phyloP scores from a whole-genome alignment of 1,140 invertebrate species.

The Diorhabda sublineata region DNA sequence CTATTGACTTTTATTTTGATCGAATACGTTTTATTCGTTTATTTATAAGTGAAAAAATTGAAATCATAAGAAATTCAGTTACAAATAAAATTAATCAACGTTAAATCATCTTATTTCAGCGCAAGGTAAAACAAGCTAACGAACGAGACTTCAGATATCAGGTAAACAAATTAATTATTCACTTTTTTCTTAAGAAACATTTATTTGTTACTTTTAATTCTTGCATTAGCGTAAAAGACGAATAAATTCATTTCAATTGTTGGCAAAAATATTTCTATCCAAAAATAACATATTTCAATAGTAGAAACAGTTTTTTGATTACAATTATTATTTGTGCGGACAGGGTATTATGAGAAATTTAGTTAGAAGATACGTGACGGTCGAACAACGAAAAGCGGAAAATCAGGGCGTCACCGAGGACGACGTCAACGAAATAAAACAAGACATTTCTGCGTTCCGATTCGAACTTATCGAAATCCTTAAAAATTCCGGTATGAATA shows the following conservation, averaged over 20 bases:
- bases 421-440: slow-evolving; percentile 98
- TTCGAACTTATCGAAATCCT: slow-evolving; percentile 95
- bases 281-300: too few species aligned
- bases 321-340: slow-evolving; percentile 24
- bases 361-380: slow-evolving; percentile 91
- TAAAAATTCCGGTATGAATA: slow-evolving; percentile 89
- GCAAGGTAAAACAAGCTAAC: slow-evolving; percentile 84
- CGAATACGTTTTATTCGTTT: too few species aligned
- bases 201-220: too few species aligned
- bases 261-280: too few species aligned
- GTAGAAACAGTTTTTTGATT: too few species aligned
- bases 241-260: too few species aligned
- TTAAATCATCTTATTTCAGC: slow-evolving; percentile 54
- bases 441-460: slow-evolving; percentile 92
- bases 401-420: slow-evolving; percentile 97
- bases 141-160: slow-evolving; percentile 86
- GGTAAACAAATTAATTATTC: slow-evolving; percentile 47
- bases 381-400: slow-evolving; percentile 90
- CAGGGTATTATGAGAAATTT: slow-evolving; percentile 93
- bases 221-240: too few species aligned
- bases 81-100: too few species aligned
- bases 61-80: too few species aligned
- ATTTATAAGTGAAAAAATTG: too few species aligned
- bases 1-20: too few species aligned
- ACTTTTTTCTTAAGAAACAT: too few species aligned